A percentile compares a stretch with the other conserved stretches of the same genome.
phyloP scores from a whole-genome alignment of 2,797 vertebrate species.

The Enoplosus armatus region DNA sequence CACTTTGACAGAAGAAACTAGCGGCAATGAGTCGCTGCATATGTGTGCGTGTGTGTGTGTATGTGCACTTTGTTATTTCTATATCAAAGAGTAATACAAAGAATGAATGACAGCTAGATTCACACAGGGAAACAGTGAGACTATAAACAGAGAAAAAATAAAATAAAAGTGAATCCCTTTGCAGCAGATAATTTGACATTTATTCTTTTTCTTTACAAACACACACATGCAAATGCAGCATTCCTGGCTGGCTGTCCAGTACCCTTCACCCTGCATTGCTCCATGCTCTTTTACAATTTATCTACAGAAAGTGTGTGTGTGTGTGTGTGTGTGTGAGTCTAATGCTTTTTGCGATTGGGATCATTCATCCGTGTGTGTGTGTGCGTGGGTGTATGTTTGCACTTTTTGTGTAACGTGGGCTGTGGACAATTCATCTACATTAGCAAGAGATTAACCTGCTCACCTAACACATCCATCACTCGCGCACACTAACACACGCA shows the following conservation, averaged over 20 bases:
- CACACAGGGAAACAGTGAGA: neutral
- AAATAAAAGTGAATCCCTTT: neutral
- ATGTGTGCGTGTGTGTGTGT: slow-evolving; percentile 28
- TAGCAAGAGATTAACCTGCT: slow-evolving; percentile 82
- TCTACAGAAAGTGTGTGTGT: slow-evolving; percentile 17
- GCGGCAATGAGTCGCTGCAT: slow-evolving; percentile 22
- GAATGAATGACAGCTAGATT: slow-evolving; percentile 13
- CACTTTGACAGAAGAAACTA: slow-evolving; percentile 49
- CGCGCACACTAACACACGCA: slow-evolving; percentile 12
- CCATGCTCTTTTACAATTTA: slow-evolving; percentile 46
- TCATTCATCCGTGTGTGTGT: slow-evolving; percentile 48
- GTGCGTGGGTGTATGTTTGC: slow-evolving; percentile 39
- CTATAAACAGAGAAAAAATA: slow-evolving; percentile 14
- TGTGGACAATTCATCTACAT: slow-evolving; percentile 82
- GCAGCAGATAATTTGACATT: slow-evolving; percentile 9
- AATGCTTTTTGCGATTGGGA: slow-evolving; percentile 35
- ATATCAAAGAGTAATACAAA: slow-evolving; percentile 15
- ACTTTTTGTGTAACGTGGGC: slow-evolving; percentile 65
- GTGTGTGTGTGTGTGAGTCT: slow-evolving; percentile 41
- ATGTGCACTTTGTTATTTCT: slow-evolving; percentile 13
- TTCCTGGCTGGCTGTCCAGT: slow-evolving; percentile 14
- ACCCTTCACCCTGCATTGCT: slow-evolving; percentile 60
- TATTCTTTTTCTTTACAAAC: neutral
- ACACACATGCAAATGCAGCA: slow-evolving; percentile 35
- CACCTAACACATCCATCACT: slow-evolving; percentile 81